A percentile compares a stretch with the other conserved stretches of the same genome.
Conservation (phyloP, 2,113 vertebrate genomes). For the Equus quagga region DNA sequence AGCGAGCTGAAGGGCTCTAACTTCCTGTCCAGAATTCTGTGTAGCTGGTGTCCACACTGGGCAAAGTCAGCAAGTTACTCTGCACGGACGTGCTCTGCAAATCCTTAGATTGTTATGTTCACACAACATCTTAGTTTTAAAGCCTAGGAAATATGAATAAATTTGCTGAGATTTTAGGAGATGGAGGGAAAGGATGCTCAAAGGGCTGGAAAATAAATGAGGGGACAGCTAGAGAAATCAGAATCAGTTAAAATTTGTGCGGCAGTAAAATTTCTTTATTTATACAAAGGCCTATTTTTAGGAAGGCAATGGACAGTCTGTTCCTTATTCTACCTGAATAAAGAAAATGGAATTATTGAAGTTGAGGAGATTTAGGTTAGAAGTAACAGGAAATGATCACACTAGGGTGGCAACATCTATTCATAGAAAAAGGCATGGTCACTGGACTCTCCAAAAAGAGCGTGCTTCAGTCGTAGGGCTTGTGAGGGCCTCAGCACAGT, state of each 20-base stretch:
- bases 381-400: neutral
- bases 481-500: neutral
- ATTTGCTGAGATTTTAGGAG: slow-evolving; percentile 14
- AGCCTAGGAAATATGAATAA: neutral
- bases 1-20: neutral
- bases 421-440: neutral
- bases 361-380: neutral
- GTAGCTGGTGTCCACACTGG: neutral
- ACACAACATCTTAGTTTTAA: neutral
- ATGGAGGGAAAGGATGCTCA: neutral
- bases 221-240: neutral
- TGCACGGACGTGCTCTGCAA: neutral
- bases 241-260: slow-evolving; percentile 35
- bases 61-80: neutral
- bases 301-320: neutral
- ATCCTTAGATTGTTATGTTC: neutral
- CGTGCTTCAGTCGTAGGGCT: neutral
- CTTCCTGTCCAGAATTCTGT: neutral
- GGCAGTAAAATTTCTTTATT: slow-evolving; percentile 32
- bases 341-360: neutral
- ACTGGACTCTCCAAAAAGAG: neutral
- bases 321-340: slow-evolving; percentile 6
- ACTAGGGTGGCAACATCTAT: neutral
- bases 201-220: slow-evolving; percentile 26
- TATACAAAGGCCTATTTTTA: neutral